Evolutionary conservation across 2,113 vertebrate genomes (phyloP).

Genomic region (Spilogale gracilis): DNA sequence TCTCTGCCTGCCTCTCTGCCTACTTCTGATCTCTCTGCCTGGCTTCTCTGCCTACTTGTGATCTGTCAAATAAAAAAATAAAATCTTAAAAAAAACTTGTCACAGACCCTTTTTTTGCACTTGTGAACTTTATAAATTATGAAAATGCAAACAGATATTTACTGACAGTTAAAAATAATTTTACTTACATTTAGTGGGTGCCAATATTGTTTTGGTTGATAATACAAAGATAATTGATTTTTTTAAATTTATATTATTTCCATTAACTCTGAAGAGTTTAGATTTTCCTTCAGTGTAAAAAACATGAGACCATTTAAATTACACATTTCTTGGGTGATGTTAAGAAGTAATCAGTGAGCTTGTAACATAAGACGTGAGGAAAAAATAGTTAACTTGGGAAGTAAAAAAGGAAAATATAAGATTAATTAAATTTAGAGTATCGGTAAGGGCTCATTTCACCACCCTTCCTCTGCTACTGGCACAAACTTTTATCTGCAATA

Average conservation of each 20-base stretch:
- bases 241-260: constrained; percentile 7
- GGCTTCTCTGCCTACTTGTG: too few relatives aligned
- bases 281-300: not conserved
- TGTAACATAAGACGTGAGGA: not conserved
- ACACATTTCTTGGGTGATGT: constrained; percentile 19
- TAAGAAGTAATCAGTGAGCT: constrained; percentile 22
- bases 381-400: not conserved
- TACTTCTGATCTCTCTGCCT: too few relatives aligned
- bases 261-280: not conserved
- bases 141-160: not conserved
- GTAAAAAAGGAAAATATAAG: constrained; percentile 37
- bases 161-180: not conserved
- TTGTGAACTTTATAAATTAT: not conserved
- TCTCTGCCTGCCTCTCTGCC: too few relatives aligned
- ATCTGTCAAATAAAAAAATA: too few relatives aligned
- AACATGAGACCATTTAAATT: not conserved
- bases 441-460: not conserved
- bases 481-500: constrained; percentile 5
- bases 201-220: constrained; percentile 11
- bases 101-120: not conserved
- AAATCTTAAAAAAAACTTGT: too few relatives aligned
- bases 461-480: not conserved
- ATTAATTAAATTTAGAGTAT: constrained; percentile 29
- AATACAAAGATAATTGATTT: constrained; percentile 4
- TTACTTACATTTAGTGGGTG: not conserved